phyloP scores from a whole-genome alignment of 2,797 vertebrate species.

The Phataginus tetradactyla region DNA sequence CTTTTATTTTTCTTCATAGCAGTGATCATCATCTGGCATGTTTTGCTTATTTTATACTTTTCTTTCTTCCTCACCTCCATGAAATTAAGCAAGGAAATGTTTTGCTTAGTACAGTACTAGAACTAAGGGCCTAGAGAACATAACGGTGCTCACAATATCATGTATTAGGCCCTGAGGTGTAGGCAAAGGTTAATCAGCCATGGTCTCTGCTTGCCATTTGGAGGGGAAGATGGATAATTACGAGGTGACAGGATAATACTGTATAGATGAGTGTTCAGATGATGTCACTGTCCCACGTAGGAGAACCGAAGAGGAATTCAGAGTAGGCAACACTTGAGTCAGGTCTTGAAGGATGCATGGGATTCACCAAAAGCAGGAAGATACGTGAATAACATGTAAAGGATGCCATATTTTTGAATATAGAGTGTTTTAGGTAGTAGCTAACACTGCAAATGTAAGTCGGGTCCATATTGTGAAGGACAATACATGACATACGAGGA shows the following conservation, averaged over 20 bases:
- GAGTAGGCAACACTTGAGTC: background rate
- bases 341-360: background rate
- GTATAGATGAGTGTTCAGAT: background rate
- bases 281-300: background rate
- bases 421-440: conserved; percentile 2
- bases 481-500: background rate
- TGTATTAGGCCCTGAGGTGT: background rate
- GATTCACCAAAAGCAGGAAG: background rate
- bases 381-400: background rate
- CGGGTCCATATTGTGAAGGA: background rate
- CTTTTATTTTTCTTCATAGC: background rate
- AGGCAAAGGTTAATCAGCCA: background rate
- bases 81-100: background rate
- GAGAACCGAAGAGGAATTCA: background rate
- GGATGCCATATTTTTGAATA: background rate
- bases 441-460: background rate
- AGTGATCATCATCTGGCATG: background rate
- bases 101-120: background rate
- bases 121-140: background rate
- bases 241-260: background rate
- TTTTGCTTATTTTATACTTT: conserved; percentile 28
- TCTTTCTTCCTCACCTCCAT: background rate
- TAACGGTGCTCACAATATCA: background rate
- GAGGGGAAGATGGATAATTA: background rate
- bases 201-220: background rate